Conservation (phyloP, 2,888 invertebrate genomes). For the Calliphora vomitoria region DNA sequence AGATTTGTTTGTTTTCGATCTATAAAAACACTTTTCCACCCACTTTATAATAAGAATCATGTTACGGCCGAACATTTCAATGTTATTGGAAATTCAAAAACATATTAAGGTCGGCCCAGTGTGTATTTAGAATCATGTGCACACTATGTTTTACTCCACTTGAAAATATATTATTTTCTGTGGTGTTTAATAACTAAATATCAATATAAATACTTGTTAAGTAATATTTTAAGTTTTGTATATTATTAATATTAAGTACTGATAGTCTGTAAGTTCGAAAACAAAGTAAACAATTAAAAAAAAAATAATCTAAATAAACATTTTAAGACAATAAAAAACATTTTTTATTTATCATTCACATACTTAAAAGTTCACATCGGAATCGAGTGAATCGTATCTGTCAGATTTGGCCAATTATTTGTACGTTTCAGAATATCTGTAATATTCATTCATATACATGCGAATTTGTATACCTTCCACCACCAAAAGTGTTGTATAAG, state of each 20-base stretch:
- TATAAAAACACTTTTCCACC: too few species aligned
- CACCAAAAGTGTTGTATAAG: too few species aligned
- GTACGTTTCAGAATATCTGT: too few species aligned
- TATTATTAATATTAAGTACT: slow-evolving; percentile 45
- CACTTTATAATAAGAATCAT: too few species aligned
- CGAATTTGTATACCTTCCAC: too few species aligned
- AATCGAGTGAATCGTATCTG: neutral
- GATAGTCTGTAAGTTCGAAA: slow-evolving; percentile 38
- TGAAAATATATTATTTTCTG: too few species aligned
- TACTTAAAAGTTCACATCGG: neutral
- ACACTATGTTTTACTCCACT: neutral
- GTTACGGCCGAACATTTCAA: too few species aligned
- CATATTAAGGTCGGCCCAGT: too few species aligned
- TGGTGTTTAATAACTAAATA: neutral
- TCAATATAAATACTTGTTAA: neutral
- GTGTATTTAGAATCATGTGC: neutral
- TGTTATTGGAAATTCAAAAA: too few species aligned
- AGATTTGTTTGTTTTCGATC: too few species aligned
- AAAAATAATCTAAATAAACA: slow-evolving; percentile 2
- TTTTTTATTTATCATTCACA: neutral
- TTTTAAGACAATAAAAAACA: slow-evolving; percentile 4
- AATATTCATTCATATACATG: too few species aligned
- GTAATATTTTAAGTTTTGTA: slow-evolving; percentile 20
- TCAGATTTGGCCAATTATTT: neutral
- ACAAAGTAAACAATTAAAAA: neutral